Evolutionary conservation across 2,888 invertebrate species (phyloP).

Genomic region (Tipula unca): DNA sequence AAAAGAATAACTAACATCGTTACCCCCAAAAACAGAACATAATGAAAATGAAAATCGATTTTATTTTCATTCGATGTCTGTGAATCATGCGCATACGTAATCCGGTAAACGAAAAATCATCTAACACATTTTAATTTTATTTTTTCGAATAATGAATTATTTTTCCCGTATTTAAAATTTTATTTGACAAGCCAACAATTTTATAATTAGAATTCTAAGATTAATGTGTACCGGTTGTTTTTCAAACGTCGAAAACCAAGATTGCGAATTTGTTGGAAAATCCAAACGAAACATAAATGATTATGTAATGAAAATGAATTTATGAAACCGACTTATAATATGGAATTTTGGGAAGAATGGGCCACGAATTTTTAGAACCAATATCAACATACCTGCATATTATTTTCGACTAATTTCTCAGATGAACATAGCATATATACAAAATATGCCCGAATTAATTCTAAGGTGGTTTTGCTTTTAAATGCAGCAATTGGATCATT

Average conservation of each 20-base stretch:
- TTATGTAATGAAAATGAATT: not conserved
- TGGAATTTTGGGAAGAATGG: not conserved
- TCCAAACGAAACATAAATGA: not conserved
- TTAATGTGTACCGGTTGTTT: not conserved
- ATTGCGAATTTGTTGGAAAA: not conserved
- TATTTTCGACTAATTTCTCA: constrained; percentile 82
- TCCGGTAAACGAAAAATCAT: not conserved
- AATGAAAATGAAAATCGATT: constrained; percentile 14
- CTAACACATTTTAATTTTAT: not conserved
- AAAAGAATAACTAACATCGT: not conserved
- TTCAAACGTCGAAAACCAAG: not conserved
- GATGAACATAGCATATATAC: constrained; percentile 88
- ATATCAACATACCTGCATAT: constrained; percentile 65
- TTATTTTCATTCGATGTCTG: not conserved
- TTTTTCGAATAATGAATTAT: not conserved
- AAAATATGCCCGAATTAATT: constrained; percentile 80
- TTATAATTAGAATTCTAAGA: not conserved
- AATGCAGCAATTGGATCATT: constrained; percentile 84
- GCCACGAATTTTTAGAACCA: not conserved
- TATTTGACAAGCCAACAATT: not conserved
- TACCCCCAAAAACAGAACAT: not conserved
- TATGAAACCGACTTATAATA: not conserved
- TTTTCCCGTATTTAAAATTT: not conserved
- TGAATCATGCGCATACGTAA: not conserved
- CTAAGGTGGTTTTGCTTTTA: constrained; percentile 90